phyloP scores from a whole-genome alignment of 1,140 invertebrate genomes.

The Myzus persicae region DNA sequence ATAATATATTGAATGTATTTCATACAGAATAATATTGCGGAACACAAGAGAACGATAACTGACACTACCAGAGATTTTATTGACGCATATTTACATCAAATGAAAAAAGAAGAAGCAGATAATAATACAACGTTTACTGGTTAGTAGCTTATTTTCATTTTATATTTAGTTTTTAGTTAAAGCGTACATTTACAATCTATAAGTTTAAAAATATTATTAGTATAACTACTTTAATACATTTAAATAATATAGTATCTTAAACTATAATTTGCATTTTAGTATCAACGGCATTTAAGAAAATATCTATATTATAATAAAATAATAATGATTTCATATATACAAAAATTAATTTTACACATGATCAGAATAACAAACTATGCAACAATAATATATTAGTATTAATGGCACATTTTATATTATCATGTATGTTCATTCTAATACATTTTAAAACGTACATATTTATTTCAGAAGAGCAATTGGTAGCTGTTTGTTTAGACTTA shows the following conservation, averaged over 20 bases:
- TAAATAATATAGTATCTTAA: background rate
- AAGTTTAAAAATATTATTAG: background rate
- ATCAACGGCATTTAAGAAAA: background rate
- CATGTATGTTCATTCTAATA: background rate
- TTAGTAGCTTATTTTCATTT: slow-evolving; percentile 62
- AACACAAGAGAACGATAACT: slow-evolving; percentile 69
- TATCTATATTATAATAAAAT: background rate
- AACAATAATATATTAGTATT: no score
- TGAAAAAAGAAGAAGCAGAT: slow-evolving; percentile 66
- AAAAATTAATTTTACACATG: no score
- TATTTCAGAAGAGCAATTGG: slow-evolving; percentile 73
- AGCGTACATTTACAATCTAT: background rate
- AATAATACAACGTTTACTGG: slow-evolving; percentile 70
- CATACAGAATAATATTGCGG: slow-evolving; percentile 69
- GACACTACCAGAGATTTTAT: slow-evolving; percentile 74
- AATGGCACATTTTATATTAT: background rate
- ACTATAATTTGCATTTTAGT: background rate
- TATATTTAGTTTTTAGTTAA: background rate
- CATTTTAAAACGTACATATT: background rate
- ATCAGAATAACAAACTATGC: no score
- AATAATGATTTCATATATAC: background rate
- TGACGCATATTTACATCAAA: slow-evolving; percentile 78
- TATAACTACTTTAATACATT: background rate
- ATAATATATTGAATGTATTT: slow-evolving; percentile 63
- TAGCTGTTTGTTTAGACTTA: slow-evolving; percentile 75